Evolutionary conservation across 2,113 vertebrate genomes (phyloP).

Genomic region (Caranx ignobilis): DNA sequence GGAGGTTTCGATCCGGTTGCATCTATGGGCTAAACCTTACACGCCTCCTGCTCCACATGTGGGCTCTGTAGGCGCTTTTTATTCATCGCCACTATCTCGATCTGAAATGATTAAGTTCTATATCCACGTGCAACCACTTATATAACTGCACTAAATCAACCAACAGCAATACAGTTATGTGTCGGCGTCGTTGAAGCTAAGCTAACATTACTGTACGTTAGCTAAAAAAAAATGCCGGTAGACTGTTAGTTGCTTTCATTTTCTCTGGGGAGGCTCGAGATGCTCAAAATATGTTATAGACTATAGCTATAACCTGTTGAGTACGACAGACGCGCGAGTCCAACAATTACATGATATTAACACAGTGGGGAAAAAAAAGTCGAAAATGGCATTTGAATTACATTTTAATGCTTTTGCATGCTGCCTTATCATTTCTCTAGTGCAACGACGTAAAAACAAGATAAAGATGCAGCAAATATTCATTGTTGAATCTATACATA

Average conservation of each 20-base stretch:
- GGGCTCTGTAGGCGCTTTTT: neutral
- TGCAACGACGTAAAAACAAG: neutral
- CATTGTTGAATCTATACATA: neutral
- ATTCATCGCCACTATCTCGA: too few relatives aligned
- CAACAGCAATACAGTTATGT: neutral
- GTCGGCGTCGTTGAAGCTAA: constrained; percentile 27
- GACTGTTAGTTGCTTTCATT: neutral
- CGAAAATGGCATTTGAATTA: neutral
- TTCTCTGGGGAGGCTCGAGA: neutral
- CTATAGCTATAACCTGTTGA: neutral
- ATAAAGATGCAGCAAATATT: neutral
- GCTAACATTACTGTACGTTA: constrained; percentile 30
- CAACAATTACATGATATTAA: neutral
- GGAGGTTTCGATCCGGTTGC: constrained; percentile 36
- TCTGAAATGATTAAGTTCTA: neutral
- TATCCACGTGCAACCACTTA: neutral
- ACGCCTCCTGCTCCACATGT: constrained; percentile 39
- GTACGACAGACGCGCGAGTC: too few relatives aligned
- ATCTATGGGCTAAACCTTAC: constrained; percentile 17
- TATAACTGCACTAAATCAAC: neutral
- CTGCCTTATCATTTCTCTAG: neutral
- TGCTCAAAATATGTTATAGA: neutral
- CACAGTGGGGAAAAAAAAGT: neutral
- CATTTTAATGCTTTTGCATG: too few relatives aligned
- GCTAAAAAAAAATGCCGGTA: constrained; percentile 41